Percentiles rank a stretch among this genome's conserved stretches.
Evolutionary conservation across 2,888 invertebrate species (phyloP).

Genomic region (Synanthedon tipuliformis): DNA sequence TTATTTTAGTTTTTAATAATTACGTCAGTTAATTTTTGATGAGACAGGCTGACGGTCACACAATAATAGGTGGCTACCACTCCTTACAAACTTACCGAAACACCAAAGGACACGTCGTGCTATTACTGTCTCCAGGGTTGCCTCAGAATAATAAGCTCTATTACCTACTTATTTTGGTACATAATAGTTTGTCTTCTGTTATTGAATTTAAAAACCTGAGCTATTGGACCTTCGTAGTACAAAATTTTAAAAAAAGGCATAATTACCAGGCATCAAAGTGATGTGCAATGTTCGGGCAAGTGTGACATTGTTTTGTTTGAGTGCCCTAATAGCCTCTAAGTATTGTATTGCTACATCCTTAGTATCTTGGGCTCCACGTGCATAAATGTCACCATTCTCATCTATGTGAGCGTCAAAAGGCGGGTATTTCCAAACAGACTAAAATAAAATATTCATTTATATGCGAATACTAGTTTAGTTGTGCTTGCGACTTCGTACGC

Average conservation of each 20-base stretch:
- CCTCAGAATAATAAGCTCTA: too few relatives aligned
- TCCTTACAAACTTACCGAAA: too few relatives aligned
- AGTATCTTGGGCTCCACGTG: slow-evolving; percentile 87
- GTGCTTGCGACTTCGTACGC: too few relatives aligned
- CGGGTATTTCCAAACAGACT: slow-evolving; percentile 87
- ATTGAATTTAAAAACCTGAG: neutral
- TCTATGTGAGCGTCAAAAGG: slow-evolving; percentile 89
- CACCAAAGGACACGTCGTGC: too few relatives aligned
- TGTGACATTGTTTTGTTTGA: slow-evolving; percentile 28
- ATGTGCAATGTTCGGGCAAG: slow-evolving; percentile 41
- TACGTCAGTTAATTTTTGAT: too few relatives aligned
- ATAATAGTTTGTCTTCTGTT: too few relatives aligned
- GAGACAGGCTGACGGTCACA: too few relatives aligned
- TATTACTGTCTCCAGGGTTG: too few relatives aligned
- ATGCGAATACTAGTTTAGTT: neutral
- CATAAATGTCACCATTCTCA: slow-evolving; percentile 83
- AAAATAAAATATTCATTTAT: neutral
- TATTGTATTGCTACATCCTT: slow-evolving; percentile 68
- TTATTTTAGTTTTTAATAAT: too few relatives aligned
- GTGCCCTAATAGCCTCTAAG: slow-evolving; percentile 35
- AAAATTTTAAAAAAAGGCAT: neutral
- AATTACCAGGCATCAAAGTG: slow-evolving; percentile 40
- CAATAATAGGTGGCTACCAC: too few relatives aligned
- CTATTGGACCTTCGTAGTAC: slow-evolving; percentile 22
- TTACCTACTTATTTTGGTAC: too few relatives aligned